Percentiles rank a stretch among this genome's conserved stretches.
Conservation (phyloP, 2,888 invertebrate genomes). For the Acanthosepion esculentum region DNA sequence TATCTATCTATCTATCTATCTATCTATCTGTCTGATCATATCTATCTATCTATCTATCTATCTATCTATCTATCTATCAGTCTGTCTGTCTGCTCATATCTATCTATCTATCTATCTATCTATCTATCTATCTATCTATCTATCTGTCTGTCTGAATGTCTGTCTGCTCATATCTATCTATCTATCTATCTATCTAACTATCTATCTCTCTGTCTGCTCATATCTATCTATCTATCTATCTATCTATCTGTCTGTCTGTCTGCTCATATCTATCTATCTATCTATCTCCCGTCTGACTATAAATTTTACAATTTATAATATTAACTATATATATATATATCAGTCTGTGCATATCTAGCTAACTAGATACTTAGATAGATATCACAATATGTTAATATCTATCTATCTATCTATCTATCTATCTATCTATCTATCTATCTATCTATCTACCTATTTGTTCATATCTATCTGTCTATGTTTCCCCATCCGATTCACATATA, state of each 20-base stretch:
- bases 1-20: neutral
- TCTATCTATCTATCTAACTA: neutral
- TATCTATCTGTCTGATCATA: neutral
- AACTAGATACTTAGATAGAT: too few relatives aligned
- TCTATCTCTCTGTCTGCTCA: too few relatives aligned
- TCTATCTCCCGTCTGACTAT: neutral
- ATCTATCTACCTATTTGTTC: too few relatives aligned
- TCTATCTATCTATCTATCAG: neutral
- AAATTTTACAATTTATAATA: too few relatives aligned
- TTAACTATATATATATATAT: neutral
- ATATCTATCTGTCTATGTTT: neutral
- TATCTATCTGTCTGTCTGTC: neutral
- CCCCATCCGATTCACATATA: neutral
- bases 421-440: too few relatives aligned
- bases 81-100: neutral
- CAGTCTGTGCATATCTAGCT: rapidly evolving
- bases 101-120: neutral
- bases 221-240: too few relatives aligned
- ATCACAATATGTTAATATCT: neutral
- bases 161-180: neutral
- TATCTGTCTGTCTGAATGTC: neutral
- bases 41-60: neutral
- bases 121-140: too few relatives aligned
- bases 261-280: neutral
- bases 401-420: too few relatives aligned